Evolutionary conservation across 2,797 vertebrate genomes (phyloP), one percentile per base, ranked within the genome.

Genomic region (Salmo trutta): DNA sequence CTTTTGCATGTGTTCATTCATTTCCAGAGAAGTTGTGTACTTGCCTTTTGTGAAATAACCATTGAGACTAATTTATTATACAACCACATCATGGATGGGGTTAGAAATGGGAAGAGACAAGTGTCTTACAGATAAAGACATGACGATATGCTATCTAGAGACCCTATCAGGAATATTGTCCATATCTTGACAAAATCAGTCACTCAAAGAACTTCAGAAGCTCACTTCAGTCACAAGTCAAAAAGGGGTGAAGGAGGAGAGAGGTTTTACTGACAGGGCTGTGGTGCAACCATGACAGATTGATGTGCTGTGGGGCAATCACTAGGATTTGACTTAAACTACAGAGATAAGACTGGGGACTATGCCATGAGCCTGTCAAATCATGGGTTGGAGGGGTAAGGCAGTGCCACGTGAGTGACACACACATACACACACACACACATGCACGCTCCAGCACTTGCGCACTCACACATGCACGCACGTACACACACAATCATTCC

Each of bases 371-470:
- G 90, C 73, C 75, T 14, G 51, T 76, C 70, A 68, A 70, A 81
- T 85, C 88, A 90, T 81, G 76, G 79, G 84, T 66, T 62, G 10
- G 31, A 53, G 54, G 64, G 56, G 5, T 12, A 62, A 73, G 1
- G 59, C 24, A 31, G 62, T 2, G 85, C 83, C 89, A 89, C 84
- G 76, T 88, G 84, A 41, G 53, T 56, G 85, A 82, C 67, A 36
- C 27, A 65, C 77, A 66, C 75, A 73, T 64, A 36, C 54, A 67
- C 36, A n/a, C 33, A 21, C 64, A 71, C 64, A 12, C 33, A 1
- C 24, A 24, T 5, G 1, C 56, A 62, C n/a, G 3, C 15, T 19
- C 62, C 17, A 6, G 19, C n/a, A 21, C 1, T 3, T 4, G 54
- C 74, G 69, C 76, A 33, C 56, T 76, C 53, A 29, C 51, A 70